A percentile compares a stretch with the other conserved stretches of the same genome.
These are phyloP conservation scores for Nymphalis polychloros DNA, from an alignment of 2,888 invertebrate genomes.

Conservation along the genomic window DNA sequence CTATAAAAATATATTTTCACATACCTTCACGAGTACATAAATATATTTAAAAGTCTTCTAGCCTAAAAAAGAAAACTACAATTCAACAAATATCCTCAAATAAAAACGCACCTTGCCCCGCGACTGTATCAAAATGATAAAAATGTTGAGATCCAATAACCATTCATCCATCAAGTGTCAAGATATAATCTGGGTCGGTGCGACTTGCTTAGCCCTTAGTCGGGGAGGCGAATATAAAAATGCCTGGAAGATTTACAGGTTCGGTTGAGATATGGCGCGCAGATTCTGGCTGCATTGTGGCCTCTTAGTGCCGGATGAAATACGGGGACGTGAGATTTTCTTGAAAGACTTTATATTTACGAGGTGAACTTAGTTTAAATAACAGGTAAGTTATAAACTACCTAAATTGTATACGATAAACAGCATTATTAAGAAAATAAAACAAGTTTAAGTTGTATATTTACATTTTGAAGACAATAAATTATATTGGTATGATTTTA, in stretches of 20 bases:
- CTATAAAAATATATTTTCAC: too few relatives aligned
- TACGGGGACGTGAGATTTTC: slow-evolving; percentile 38
- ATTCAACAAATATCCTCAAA: slow-evolving; percentile 44
- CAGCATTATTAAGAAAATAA: neutral
- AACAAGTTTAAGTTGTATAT: too few relatives aligned
- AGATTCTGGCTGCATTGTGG: slow-evolving; percentile 72
- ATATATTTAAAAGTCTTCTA: neutral
- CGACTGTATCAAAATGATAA: slow-evolving; percentile 82
- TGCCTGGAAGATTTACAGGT: slow-evolving; percentile 80
- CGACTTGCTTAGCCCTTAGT: slow-evolving; percentile 75
- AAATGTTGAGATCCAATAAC: slow-evolving; percentile 88
- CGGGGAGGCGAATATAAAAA: slow-evolving; percentile 78
- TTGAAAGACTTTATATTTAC: slow-evolving; percentile 30
- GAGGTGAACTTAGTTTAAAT: slow-evolving; percentile 16
- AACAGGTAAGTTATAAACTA: neutral
- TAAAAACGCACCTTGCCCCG: slow-evolving; percentile 62
- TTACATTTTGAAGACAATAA: too few relatives aligned
- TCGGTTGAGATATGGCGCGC: slow-evolving; percentile 64
- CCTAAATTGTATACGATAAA: neutral
- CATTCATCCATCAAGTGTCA: slow-evolving; percentile 90
- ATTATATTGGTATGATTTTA: too few relatives aligned
- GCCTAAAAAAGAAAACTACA: slow-evolving; percentile 17
- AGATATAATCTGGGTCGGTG: slow-evolving; percentile 84
- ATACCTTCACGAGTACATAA: neutral
- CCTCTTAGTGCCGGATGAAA: slow-evolving; percentile 44